Percentiles rank a stretch among this genome's conserved stretches.
Conservation (phyloP, 2,888 invertebrate genomes). For the Cryptus viduatorius region DNA sequence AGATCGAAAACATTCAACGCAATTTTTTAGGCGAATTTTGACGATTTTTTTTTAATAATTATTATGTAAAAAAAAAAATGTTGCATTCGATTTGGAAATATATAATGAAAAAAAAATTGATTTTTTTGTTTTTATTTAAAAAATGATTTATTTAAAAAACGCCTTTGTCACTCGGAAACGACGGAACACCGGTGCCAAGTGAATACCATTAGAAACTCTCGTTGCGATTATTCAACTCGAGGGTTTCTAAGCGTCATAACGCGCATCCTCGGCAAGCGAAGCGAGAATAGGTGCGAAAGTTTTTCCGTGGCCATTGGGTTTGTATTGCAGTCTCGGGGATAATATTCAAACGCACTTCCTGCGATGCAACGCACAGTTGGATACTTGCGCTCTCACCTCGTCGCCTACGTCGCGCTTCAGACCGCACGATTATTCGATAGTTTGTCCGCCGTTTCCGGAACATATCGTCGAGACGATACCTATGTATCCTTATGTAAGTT, state of each 20-base stretch:
- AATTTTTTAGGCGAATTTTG: conserved; percentile 23
- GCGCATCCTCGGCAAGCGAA: conserved; percentile 9
- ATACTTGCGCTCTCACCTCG: conserved; percentile 43
- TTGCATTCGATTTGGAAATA: conserved; percentile 31
- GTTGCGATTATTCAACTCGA: conserved; percentile 35
- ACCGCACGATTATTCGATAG: conserved; percentile 32
- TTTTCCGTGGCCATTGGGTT: conserved; percentile 32
- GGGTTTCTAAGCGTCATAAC: conserved; percentile 27
- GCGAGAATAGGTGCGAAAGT: conserved; percentile 61
- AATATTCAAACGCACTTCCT: conserved; percentile 49
- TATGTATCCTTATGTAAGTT: not conserved
- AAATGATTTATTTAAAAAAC: not conserved
- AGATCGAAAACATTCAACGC: conserved; percentile 13
- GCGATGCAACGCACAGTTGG: not conserved
- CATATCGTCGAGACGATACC: not conserved
- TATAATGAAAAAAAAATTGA: conserved; percentile 38
- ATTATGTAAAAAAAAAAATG: not conserved
- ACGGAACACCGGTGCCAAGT: not conserved
- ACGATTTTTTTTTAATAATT: not conserved
- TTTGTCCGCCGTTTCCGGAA: conserved; percentile 11
- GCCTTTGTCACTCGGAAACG: not conserved
- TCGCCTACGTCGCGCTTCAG: conserved; percentile 4
- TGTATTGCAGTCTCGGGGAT: conserved; percentile 31
- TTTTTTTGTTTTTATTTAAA: not conserved
- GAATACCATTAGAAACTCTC: conserved; percentile 16